These are phyloP conservation scores for Coelogynopora nodosa DNA, from an alignment of 2,888 invertebrate species.

Conservation along the genomic window DNA sequence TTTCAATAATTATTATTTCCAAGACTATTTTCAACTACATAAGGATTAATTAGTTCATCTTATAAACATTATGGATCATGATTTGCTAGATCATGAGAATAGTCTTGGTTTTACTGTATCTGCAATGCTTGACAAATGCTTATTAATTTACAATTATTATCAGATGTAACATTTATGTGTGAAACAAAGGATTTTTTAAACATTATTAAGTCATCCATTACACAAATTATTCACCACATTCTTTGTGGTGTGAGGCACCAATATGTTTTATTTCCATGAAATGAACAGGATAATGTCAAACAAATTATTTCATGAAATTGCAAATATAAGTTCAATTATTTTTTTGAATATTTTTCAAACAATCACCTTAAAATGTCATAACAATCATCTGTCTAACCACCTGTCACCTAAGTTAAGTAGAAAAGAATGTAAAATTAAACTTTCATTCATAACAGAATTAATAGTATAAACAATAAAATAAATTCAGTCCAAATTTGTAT, in stretches of 20 bases:
- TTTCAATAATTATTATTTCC: conserved; percentile 29
- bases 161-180: conserved; percentile 13
- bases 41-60: conserved; percentile 10
- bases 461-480: neutral
- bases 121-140: neutral
- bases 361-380: neutral
- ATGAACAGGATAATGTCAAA: conserved; percentile 20
- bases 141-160: neutral
- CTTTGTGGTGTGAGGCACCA: conserved; percentile 22
- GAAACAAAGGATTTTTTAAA: neutral
- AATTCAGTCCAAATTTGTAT: neutral
- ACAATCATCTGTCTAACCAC: too few relatives aligned
- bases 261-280: conserved; percentile 2
- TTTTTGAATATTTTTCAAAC: neutral
- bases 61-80: neutral
- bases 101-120: neutral
- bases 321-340: conserved; percentile 14
- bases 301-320: neutral
- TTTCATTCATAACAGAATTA: neutral
- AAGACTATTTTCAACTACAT: conserved; percentile 27
- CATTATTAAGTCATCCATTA: neutral
- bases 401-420: neutral
- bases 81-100: neutral
- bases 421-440: neutral
- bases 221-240: conserved; percentile 17